Conservation (phyloP, 2,113 vertebrate species). For the Probosciger aterrimus region DNA sequence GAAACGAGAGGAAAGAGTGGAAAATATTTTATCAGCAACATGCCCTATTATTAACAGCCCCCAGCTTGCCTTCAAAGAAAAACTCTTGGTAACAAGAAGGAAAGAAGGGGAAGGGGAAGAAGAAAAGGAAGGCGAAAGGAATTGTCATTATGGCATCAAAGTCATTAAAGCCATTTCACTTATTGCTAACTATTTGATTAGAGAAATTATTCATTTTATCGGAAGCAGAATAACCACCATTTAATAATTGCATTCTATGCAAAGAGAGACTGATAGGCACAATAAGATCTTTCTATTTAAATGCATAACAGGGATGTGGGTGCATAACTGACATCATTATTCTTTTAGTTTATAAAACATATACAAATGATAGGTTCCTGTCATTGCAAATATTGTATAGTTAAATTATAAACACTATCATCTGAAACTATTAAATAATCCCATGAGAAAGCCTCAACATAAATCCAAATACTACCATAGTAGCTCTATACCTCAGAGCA, state of each 20-base stretch:
- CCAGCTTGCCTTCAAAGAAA: not conserved
- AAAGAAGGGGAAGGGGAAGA: not conserved
- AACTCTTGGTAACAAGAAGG: not conserved
- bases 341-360: not conserved
- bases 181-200: conserved; percentile 9
- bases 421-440: not conserved
- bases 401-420: not conserved
- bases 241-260: conserved; percentile 12
- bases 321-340: not conserved
- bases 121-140: not conserved
- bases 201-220: not conserved
- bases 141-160: not conserved
- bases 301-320: not conserved
- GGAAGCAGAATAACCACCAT: not conserved
- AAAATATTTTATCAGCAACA: not conserved
- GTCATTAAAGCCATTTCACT: not conserved
- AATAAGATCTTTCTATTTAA: not conserved
- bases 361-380: not conserved
- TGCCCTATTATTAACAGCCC: not conserved
- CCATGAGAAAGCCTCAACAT: not conserved
- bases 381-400: not conserved
- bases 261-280: not conserved
- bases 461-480: not conserved
- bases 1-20: not conserved
- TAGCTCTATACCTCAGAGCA: not conserved